A percentile compares a stretch with the other conserved stretches of the same genome.
These are phyloP conservation scores for Paedocypris micromegethes DNA, from an alignment of 2,797 vertebrate species.

Conservation along the genomic window DNA sequence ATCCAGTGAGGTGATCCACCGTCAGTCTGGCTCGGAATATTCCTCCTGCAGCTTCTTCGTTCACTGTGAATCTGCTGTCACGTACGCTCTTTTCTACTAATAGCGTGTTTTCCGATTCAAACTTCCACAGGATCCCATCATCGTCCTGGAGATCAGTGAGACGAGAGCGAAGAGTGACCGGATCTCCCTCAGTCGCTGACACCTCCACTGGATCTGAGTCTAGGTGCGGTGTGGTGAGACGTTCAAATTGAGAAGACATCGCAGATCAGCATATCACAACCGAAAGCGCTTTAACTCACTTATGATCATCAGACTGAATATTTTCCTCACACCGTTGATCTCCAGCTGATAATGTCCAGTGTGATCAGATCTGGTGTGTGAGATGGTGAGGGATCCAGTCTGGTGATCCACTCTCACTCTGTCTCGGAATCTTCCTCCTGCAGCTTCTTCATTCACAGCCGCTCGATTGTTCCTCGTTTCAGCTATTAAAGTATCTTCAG, in stretches of 20 bases:
- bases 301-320: background rate
- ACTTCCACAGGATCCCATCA: background rate
- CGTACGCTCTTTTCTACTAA: no score
- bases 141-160: background rate
- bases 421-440: background rate
- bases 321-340: background rate
- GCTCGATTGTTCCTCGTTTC: background rate
- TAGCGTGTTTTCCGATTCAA: background rate
- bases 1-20: conserved; percentile 1
- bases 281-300: no score
- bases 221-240: no score
- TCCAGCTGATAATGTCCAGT: background rate
- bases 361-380: rapidly evolving
- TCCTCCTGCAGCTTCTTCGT: background rate
- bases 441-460: background rate
- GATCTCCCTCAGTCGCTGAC: background rate
- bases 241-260: no score
- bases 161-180: background rate
- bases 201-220: background rate
- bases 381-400: conserved; percentile 2
- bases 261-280: no score
- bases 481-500: background rate
- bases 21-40: background rate
- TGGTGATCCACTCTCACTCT: background rate
- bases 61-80: no score